These are phyloP conservation scores for Sarcophilus harrisii DNA, from an alignment of 2,797 vertebrate genomes.

Conservation along the genomic window DNA sequence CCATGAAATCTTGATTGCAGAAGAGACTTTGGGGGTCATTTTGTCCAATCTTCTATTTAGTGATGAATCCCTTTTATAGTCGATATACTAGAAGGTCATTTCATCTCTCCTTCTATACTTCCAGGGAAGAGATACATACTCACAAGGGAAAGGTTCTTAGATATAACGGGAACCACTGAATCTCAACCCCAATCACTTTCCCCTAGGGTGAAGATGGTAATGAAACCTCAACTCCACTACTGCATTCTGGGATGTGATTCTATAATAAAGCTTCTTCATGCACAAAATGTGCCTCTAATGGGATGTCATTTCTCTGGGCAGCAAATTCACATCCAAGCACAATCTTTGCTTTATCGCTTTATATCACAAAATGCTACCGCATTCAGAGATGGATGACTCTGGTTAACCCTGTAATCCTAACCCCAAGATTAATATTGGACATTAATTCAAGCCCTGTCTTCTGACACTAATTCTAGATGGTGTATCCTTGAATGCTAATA, in stretches of 20 bases:
- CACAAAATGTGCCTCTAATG: constrained; percentile 57
- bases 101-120: neutral
- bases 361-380: constrained; percentile 42
- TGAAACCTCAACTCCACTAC: neutral
- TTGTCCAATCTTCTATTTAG: neutral
- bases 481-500: constrained; percentile 25
- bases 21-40: neutral
- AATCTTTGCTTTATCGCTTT: constrained; percentile 58
- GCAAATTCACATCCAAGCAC: constrained; percentile 57
- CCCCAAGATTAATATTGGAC: constrained; percentile 46
- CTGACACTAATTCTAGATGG: constrained; percentile 49
- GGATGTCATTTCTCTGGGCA: constrained; percentile 61
- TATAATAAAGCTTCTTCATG: constrained; percentile 35
- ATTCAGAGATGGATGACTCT: constrained; percentile 38
- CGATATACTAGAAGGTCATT: neutral
- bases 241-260: constrained; percentile 1
- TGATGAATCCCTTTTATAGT: neutral
- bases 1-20: neutral
- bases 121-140: neutral
- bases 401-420: constrained; percentile 32
- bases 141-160: neutral
- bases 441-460: constrained; percentile 60
- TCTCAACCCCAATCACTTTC: neutral
- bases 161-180: neutral
- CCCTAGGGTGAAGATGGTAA: accelerated